A percentile compares a stretch with the other conserved stretches of the same genome.
Conservation (phyloP, 1,140 invertebrate species). For the Drusus annulatus region DNA sequence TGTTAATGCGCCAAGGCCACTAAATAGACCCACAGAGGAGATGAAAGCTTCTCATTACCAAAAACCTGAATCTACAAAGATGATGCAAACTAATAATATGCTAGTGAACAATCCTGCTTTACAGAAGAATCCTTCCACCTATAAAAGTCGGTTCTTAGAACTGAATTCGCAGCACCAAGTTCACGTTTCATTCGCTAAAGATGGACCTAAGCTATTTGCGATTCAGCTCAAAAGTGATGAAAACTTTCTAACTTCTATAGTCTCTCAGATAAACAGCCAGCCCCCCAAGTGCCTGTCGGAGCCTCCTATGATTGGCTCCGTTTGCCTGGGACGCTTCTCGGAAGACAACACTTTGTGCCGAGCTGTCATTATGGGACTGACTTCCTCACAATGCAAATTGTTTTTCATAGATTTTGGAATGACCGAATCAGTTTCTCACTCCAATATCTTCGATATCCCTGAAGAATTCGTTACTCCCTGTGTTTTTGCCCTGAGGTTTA, state of each 20-base stretch:
- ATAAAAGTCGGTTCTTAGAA: conserved; percentile 74
- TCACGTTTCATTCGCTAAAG: conserved; percentile 81
- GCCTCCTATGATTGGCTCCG: conserved; percentile 78
- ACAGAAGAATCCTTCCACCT: conserved; percentile 68
- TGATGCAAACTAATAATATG: no score
- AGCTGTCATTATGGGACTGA: conserved; percentile 80
- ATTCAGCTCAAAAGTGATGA: conserved; percentile 76
- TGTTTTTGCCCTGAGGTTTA: conserved; percentile 82
- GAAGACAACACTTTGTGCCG: conserved; percentile 78
- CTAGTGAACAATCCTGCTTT: conserved; percentile 56
- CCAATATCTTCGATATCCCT: conserved; percentile 82
- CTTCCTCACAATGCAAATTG: conserved; percentile 75
- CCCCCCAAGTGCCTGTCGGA: conserved; percentile 75
- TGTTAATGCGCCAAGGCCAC: conserved; percentile 37
- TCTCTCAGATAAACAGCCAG: conserved; percentile 77
- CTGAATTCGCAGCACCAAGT: conserved; percentile 76
- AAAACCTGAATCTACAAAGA: no score
- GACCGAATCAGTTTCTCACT: conserved; percentile 77
- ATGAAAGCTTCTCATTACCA: conserved; percentile 5
- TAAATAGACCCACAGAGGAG: conserved; percentile 35
- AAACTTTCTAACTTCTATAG: conserved; percentile 75
- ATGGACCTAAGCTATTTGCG: conserved; percentile 82
- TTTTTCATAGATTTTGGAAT: conserved; percentile 87
- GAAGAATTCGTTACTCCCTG: conserved; percentile 77
- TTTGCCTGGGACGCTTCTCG: conserved; percentile 79